A percentile compares a stretch with the other conserved stretches of the same genome.
phyloP scores from a whole-genome alignment of 2,888 invertebrate genomes.

The Drosophila pseudotalamancana region DNA sequence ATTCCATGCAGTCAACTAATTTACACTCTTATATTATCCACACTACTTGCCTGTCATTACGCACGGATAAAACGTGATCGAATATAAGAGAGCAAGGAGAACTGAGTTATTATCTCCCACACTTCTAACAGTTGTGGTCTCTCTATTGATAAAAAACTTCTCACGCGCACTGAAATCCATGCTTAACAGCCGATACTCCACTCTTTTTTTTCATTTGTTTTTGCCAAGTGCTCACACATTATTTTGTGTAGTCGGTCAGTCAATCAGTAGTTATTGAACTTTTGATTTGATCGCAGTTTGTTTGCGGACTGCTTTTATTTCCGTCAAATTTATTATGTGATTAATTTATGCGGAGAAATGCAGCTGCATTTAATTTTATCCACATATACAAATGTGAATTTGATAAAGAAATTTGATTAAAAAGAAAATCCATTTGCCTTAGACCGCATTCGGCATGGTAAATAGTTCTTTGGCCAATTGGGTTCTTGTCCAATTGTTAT shows the following conservation, averaged over 20 bases:
- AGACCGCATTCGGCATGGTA: background rate
- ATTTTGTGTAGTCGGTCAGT: too few relatives aligned
- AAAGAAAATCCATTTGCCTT: background rate
- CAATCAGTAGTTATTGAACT: background rate
- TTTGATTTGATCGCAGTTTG: background rate
- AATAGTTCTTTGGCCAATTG: constrained; percentile 39
- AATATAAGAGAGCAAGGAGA: background rate
- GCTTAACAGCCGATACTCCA: too few relatives aligned
- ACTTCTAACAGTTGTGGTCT: too few relatives aligned
- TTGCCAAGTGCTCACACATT: too few relatives aligned
- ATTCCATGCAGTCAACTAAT: background rate
- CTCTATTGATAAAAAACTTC: too few relatives aligned
- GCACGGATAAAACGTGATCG: background rate
- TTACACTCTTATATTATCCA: background rate
- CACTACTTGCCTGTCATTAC: background rate
- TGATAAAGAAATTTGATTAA: constrained; percentile 1
- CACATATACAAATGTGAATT: too few relatives aligned
- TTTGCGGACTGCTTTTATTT: too few relatives aligned
- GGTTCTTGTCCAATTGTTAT: constrained; percentile 69
- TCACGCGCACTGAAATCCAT: too few relatives aligned
- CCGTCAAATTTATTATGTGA: too few relatives aligned
- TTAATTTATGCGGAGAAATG: too few relatives aligned
- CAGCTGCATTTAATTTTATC: too few relatives aligned
- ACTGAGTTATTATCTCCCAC: background rate
- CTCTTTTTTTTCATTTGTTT: too few relatives aligned